Evolutionary conservation across 1,140 invertebrate genomes (phyloP), one percentile per base, ranked within the genome.

Genomic region (Ceratosolen solmsi): DNA sequence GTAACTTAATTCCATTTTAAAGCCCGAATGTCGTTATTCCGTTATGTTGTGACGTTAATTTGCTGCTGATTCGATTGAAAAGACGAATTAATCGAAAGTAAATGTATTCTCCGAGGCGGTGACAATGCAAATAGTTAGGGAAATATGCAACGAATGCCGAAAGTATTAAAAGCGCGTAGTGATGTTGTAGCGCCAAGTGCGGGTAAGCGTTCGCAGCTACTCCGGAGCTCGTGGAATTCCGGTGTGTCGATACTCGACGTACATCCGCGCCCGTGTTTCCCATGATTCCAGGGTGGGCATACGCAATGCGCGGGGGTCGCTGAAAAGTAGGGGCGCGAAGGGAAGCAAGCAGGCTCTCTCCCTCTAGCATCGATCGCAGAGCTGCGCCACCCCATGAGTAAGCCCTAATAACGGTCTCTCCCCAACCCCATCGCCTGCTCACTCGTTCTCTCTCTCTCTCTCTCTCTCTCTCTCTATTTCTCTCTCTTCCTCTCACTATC

Each of bases 351-450:
- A 5, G 30, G 27, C 87, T 86, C 88, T 87, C 88, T 89, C 89
- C 89, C 89, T 82, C 88, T 87, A 86, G 89, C 89, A 91, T 91
- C 90, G 90, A 91, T 91, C 89, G 90, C 84, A 1, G 2, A 30
- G 65, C 70, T 11, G 49, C 83, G 84, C 88, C 89, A 89, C 90
- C 90, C 89, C 88, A 90, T 90, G 89, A 89, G 87, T 87, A 88
- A 87, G 88, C 89, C 89, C 89, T 91, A 91, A 91, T 91, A 91
- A 91, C 87, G 89, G 87, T 86, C 86, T 86, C 89, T 85, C 84
- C 72, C 38, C 33, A 36, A 20, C 27, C 51, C 30, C 60, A 20
- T 25, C n/a, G 41, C 25, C 15, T 87, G 86, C 86, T 88, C 15
- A 9, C 17, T 27, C 30, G 13, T 13, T 56, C 49, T 49, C 41